phyloP scores from a whole-genome alignment of 2,888 invertebrate genomes.

The Trachelus troglodyta region DNA sequence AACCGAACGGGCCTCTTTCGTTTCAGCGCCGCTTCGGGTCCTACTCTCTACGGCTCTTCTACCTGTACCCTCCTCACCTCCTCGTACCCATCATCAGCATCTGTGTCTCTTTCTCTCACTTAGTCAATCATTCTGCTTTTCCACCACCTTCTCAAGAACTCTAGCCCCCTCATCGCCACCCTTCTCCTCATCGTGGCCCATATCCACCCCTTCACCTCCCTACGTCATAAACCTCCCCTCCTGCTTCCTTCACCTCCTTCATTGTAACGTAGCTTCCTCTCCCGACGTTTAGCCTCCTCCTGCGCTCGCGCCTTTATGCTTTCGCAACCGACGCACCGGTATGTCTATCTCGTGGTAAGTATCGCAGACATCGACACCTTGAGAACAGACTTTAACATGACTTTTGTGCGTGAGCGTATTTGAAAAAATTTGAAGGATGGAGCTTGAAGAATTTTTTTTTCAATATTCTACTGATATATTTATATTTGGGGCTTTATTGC shows the following conservation, averaged over 20 bases:
- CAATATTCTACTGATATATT: neutral
- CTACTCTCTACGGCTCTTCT: neutral
- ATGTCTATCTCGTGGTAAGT: neutral
- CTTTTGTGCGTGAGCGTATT: neutral
- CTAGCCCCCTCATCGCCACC: slow-evolving; percentile 15
- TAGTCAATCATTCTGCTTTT: slow-evolving; percentile 20
- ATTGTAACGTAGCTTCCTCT: neutral
- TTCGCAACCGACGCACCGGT: neutral
- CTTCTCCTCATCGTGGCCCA: slow-evolving; percentile 17
- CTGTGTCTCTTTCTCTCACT: slow-evolving; percentile 19
- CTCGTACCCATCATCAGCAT: slow-evolving; percentile 18
- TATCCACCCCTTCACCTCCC: slow-evolving; percentile 9
- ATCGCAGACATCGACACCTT: neutral
- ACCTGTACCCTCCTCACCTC: neutral
- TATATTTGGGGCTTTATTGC: neutral
- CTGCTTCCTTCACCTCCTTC: neutral
- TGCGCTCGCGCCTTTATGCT: neutral
- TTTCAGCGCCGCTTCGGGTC: slow-evolving; percentile 20
- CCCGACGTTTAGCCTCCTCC: neutral
- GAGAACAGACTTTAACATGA: neutral
- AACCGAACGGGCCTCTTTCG: slow-evolving; percentile 34
- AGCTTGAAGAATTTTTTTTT: neutral
- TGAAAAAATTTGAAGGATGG: neutral
- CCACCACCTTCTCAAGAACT: slow-evolving; percentile 11
- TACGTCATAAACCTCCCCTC: neutral